These are phyloP conservation scores for Oryzias curvinotus DNA, from an alignment of 2,113 vertebrate genomes.

Conservation along the genomic window DNA sequence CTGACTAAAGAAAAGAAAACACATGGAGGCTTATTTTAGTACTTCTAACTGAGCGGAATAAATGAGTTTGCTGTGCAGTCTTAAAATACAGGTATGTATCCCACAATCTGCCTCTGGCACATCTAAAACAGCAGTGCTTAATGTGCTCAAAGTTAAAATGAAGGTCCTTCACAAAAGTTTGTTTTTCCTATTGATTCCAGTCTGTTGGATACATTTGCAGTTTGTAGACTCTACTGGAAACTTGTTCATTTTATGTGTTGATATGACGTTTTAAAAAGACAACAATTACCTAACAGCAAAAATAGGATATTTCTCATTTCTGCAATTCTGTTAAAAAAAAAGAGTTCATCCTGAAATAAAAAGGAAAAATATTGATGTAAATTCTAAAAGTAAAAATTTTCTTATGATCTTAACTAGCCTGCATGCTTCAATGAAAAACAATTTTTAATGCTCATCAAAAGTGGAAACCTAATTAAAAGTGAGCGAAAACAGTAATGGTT, in stretches of 20 bases:
- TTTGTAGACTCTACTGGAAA: not conserved
- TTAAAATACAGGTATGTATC: constrained; percentile 8
- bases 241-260: too few relatives aligned
- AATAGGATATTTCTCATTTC: too few relatives aligned
- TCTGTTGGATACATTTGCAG: not conserved
- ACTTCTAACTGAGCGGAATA: constrained; percentile 36
- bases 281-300: too few relatives aligned
- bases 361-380: too few relatives aligned
- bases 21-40: constrained; percentile 36
- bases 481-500: constrained; percentile 29
- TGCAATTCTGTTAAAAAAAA: too few relatives aligned
- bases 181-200: not conserved
- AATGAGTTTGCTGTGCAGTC: constrained; percentile 17
- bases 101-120: not conserved
- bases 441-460: too few relatives aligned
- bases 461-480: constrained; percentile 5
- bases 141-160: not conserved
- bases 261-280: too few relatives aligned
- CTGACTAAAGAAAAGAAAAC: constrained; percentile 60
- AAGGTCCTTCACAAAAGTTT: too few relatives aligned
- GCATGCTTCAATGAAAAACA: too few relatives aligned
- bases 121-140: not conserved
- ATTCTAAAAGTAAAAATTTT: too few relatives aligned
- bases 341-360: too few relatives aligned
- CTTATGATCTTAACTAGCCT: too few relatives aligned